A percentile compares a stretch with the other conserved stretches of the same genome.
These are phyloP conservation scores for Phaonia tiefii DNA, from an alignment of 2,888 invertebrate genomes.

Conservation along the genomic window DNA sequence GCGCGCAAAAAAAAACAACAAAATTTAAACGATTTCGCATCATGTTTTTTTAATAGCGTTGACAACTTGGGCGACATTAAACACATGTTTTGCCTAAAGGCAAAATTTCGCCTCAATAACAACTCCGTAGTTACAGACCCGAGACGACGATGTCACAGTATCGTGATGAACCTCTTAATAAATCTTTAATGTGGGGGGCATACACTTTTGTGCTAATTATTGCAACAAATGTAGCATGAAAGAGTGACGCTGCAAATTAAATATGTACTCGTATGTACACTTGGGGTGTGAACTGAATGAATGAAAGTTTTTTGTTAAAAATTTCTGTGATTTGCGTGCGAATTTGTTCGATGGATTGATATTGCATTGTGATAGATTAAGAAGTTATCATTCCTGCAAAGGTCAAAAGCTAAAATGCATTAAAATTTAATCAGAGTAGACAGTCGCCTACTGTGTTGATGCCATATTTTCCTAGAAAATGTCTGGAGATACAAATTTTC, in stretches of 20 bases:
- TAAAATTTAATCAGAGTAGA: no score
- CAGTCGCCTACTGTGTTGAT: no score
- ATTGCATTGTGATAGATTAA: neutral
- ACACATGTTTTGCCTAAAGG: slow-evolving; percentile 56
- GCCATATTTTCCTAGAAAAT: no score
- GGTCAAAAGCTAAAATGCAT: no score
- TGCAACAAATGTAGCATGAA: slow-evolving; percentile 65
- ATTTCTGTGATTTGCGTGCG: neutral
- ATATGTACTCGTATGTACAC: no score
- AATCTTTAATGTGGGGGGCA: slow-evolving; percentile 61
- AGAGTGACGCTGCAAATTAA: slow-evolving; percentile 46
- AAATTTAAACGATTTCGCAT: no score
- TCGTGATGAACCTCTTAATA: slow-evolving; percentile 56
- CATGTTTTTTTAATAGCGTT: slow-evolving; percentile 63
- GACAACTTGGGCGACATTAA: slow-evolving; percentile 63
- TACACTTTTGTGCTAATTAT: slow-evolving; percentile 67
- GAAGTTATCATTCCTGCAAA: no score
- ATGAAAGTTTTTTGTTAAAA: slow-evolving; percentile 26
- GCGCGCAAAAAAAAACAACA: slow-evolving; percentile 8
- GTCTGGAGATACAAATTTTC: no score
- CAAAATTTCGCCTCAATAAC: slow-evolving; percentile 2
- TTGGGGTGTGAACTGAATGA: slow-evolving; percentile 36
- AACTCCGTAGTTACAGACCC: no score
- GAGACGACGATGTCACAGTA: slow-evolving; percentile 10
- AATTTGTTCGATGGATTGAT: neutral